Base-by-base conservation (phyloP, 2,888 invertebrate genomes). In the Eremobia ochroleuca region DNA sequence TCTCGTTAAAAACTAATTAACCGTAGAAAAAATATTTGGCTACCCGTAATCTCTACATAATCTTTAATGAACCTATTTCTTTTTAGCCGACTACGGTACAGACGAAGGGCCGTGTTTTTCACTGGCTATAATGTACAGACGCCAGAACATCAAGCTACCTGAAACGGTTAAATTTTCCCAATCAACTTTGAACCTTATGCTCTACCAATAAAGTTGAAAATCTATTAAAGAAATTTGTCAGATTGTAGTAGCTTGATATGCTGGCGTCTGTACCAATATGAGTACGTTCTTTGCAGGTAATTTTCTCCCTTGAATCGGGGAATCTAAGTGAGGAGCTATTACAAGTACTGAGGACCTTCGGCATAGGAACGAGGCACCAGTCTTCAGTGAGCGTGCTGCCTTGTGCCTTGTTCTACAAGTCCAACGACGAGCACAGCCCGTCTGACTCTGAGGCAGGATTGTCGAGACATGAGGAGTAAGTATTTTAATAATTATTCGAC, bases 331-430 rank as follows among this genome's bases (percentile, higher is more conserved):
- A 98, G 89, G 97, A 97, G 83, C 93, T 97, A 18, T 93, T 98
- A 55, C 97, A 97, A 79, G 95, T 97, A 25, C 91, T 98, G 59
- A 95, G 96, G 84, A 97, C 97, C 55, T 97, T 97, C 90, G 97
- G 97, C 31, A 97, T 98, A 79, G 98, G 98, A 0, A 95, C 97
- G 61, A 96, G 97, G 31, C 95, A 96, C 79, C 96, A 97, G 73
- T 98, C 97, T 0, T 96, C 97, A 6, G 96, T 98, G 70, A 97
- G 97, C 78, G 97, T 98, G 67, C 93, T 98, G 82, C 98, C 98
- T 25, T 98, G 98, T 88, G 96, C 97, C n/a, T 93, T 97, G 43
- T 97, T 97, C 85, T 97, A 97, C 90, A 93, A 95, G 81, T 92
- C 91, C 67, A 89, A 85, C 78, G 83, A 85, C 3, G 77, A 78